Conservation (phyloP, 2,113 vertebrate genomes). For the Polypterus bichir region DNA sequence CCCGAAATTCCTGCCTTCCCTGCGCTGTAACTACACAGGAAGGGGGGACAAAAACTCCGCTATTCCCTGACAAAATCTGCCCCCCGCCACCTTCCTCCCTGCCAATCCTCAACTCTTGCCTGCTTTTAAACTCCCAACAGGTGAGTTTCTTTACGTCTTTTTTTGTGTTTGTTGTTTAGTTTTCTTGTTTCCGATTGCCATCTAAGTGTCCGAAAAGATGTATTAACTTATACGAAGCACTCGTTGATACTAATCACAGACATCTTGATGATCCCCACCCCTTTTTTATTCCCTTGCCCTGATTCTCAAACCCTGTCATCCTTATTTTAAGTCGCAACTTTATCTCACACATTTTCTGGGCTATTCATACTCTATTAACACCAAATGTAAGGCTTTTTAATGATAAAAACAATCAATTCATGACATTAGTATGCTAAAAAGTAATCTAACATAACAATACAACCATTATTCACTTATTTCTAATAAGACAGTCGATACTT, state of each 20-base stretch:
- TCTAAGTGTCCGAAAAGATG: constrained; percentile 16
- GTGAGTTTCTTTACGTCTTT: constrained; percentile 26
- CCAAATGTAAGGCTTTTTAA: too few relatives aligned
- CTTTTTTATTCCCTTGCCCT: too few relatives aligned
- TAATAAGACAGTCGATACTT: too few relatives aligned
- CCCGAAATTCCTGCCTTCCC: constrained; percentile 58
- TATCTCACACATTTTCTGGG: too few relatives aligned
- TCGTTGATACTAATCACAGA: background rate
- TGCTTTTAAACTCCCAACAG: constrained; percentile 22
- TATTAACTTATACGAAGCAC: constrained; percentile 6
- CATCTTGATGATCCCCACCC: too few relatives aligned
- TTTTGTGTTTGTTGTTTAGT: constrained; percentile 7
- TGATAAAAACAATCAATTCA: too few relatives aligned
- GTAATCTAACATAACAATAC: too few relatives aligned
- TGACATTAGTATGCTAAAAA: too few relatives aligned
- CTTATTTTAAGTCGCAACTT: too few relatives aligned
- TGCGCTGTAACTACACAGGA: constrained; percentile 40
- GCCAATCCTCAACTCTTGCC: background rate
- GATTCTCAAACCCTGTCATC: too few relatives aligned
- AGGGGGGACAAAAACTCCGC: constrained; percentile 29
- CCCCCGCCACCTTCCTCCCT: constrained; percentile 3
- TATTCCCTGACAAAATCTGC: constrained; percentile 20
- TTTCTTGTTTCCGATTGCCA: constrained; percentile 18
- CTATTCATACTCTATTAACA: too few relatives aligned
- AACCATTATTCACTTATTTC: too few relatives aligned